Conservation (phyloP, 2,113 vertebrate genomes). For the cattle (Bos taurus) region ARS-UCD2.0 NC_037338.1:38009501-38010000, state of each 20-base stretch:
- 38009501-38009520: background rate
- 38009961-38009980: conserved; percentile 6
- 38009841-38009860: conserved; percentile 47
- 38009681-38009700: background rate
- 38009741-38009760: conserved; percentile 3
- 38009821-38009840: conserved; percentile 51
- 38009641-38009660: background rate
- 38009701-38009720: background rate
- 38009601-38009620: background rate
- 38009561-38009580: background rate
- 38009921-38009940: background rate
- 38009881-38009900: conserved; percentile 16
- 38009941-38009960: background rate
- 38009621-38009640: background rate
- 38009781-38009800: conserved; percentile 23
- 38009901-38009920: conserved; percentile 49
- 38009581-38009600: background rate
- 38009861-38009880: conserved; percentile 51
- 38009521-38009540: background rate
- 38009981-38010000: background rate
- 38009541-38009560: background rate
- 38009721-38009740: background rate
- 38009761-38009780: background rate
- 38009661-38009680: background rate
- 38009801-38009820: background rate